Conservation (phyloP, 2,113 vertebrate genomes). For the Chinchilla lanigera region DNA sequence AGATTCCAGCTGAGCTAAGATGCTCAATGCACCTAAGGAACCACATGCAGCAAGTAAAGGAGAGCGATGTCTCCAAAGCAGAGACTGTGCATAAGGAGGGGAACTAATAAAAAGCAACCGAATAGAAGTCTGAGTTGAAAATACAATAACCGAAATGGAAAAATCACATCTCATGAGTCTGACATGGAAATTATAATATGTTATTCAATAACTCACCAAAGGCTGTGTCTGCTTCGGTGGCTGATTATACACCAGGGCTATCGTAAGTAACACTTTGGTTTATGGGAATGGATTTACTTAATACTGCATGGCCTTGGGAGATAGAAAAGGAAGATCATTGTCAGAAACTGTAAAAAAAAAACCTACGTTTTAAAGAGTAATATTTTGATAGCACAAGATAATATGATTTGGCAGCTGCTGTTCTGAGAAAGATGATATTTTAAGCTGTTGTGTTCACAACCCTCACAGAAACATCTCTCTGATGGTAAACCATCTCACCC, state of each 20-base stretch:
- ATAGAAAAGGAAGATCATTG: not conserved
- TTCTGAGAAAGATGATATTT: not conserved
- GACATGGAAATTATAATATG: not conserved
- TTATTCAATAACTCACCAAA: not conserved
- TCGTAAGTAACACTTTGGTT: not conserved
- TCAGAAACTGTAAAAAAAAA: not conserved
- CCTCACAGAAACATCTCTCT: not conserved
- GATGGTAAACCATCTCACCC: not conserved
- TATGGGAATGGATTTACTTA: not conserved
- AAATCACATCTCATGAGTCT: not conserved
- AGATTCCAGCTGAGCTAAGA: not conserved
- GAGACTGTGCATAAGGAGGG: not conserved
- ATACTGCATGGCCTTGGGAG: not conserved
- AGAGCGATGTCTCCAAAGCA: not conserved
- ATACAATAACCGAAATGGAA: not conserved
- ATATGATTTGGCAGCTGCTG: not conserved
- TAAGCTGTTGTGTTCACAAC: not conserved
- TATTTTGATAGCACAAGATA: not conserved
- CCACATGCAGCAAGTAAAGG: not conserved
- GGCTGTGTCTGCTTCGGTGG: fast-evolving
- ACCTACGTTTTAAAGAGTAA: not conserved
- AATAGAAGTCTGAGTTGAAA: not conserved
- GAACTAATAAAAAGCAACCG: not conserved
- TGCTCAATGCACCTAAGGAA: not conserved
- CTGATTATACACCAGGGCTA: fast-evolving